Conservation (phyloP, 2,888 invertebrate species). For the Loripinus fragilis region DNA sequence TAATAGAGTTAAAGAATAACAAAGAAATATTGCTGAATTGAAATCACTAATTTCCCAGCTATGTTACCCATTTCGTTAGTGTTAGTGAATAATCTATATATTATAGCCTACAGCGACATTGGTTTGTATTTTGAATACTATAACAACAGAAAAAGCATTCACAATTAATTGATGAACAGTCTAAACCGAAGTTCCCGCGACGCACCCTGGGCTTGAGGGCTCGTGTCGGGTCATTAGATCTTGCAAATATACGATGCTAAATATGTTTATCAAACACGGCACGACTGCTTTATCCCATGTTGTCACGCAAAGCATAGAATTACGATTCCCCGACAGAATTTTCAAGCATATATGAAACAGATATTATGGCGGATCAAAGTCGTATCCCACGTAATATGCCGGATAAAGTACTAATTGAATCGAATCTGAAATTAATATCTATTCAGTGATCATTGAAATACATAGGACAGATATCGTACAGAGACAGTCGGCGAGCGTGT, state of each 20-base stretch:
- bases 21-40: constrained; percentile 50
- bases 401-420: constrained; percentile 53
- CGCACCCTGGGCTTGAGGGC: constrained; percentile 36
- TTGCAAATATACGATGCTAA: constrained; percentile 40
- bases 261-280: constrained; percentile 36
- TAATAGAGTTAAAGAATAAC: constrained; percentile 65
- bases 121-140: constrained; percentile 31
- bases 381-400: constrained; percentile 45
- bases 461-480: background rate
- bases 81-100: constrained; percentile 55
- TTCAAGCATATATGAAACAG: constrained; percentile 35
- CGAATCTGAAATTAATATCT: constrained; percentile 46
- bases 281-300: constrained; percentile 22
- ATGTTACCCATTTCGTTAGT: constrained; percentile 36
- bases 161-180: constrained; percentile 49
- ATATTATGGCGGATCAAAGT: constrained; percentile 49
- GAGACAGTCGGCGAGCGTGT: too few species aligned
- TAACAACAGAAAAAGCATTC: constrained; percentile 48
- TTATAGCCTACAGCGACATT: constrained; percentile 5
- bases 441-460: background rate
- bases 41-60: constrained; percentile 52
- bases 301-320: constrained; percentile 29
- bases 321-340: constrained; percentile 37
- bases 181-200: background rate
- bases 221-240: constrained; percentile 24